Conservation (phyloP, 2,797 vertebrate species). For the Alfaro cultratus region DNA sequence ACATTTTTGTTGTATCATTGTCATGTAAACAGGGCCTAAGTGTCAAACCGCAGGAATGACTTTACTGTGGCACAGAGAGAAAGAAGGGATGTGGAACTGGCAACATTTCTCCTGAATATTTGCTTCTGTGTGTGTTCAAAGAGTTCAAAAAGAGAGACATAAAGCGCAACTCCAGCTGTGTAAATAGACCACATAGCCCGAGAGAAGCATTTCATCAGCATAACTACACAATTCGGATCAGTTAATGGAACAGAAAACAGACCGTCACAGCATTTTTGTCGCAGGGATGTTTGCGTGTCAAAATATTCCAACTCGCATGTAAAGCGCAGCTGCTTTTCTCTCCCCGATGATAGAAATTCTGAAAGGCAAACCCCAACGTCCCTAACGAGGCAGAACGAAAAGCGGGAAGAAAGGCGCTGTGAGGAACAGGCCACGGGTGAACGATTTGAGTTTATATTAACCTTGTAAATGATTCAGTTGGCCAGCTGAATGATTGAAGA, state of each 20-base stretch:
- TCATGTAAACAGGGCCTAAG: neutral
- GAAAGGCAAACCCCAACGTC: conserved; percentile 5
- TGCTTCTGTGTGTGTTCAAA: neutral
- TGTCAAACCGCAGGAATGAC: neutral
- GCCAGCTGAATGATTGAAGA: conserved; percentile 41
- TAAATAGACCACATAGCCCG: neutral
- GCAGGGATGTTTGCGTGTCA: conserved; percentile 21
- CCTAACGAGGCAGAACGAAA: conserved; percentile 56
- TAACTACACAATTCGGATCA: conserved; percentile 3
- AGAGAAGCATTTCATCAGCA: conserved; percentile 12
- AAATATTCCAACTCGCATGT: conserved; percentile 22
- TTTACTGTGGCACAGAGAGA: neutral
- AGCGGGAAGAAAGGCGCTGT: conserved; percentile 42
- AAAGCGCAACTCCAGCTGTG: conserved; percentile 4
- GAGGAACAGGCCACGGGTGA: conserved; percentile 47
- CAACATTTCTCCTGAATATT: neutral
- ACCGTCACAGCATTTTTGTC: conserved; percentile 8
- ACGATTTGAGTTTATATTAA: conserved; percentile 42
- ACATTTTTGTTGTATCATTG: no score
- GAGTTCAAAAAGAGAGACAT: neutral
- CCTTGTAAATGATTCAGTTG: conserved; percentile 50
- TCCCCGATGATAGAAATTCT: conserved; percentile 11
- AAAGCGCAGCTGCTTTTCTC: conserved; percentile 22
- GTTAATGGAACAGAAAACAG: conserved; percentile 38
- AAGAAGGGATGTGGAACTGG: neutral